A percentile compares a stretch with the other conserved stretches of the same genome.
These are phyloP conservation scores for Eurosta solidaginis DNA, from an alignment of 1,140 invertebrate species.

Conservation along the genomic window DNA sequence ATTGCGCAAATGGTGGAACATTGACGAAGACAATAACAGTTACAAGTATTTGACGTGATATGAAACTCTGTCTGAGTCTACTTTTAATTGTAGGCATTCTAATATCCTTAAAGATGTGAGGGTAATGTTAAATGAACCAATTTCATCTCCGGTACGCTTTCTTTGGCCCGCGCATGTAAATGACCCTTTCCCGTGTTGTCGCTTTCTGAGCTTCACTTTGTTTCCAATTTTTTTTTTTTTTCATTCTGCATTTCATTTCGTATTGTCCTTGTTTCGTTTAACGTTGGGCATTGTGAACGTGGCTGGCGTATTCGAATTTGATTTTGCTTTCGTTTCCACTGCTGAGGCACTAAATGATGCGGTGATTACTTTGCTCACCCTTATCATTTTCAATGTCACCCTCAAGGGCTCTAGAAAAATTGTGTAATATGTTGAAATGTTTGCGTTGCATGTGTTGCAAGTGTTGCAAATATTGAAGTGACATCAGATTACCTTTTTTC, in stretches of 20 bases:
- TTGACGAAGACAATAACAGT: neutral
- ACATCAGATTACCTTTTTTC: neutral
- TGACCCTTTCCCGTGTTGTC: neutral
- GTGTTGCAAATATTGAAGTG: neutral
- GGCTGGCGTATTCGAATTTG: neutral
- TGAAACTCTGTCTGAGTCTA: neutral
- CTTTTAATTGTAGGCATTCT: neutral
- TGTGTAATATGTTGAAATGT: constrained; percentile 11
- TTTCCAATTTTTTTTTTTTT: neutral
- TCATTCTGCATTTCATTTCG: neutral
- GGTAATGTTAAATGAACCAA: neutral
- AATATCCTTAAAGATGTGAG: neutral
- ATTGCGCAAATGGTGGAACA: neutral
- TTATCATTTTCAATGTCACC: neutral
- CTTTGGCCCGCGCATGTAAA: neutral
- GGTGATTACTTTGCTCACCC: neutral
- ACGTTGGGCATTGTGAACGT: neutral
- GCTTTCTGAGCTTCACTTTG: neutral
- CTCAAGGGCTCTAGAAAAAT: neutral
- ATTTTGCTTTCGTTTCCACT: neutral
- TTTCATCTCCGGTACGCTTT: neutral
- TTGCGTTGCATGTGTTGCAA: neutral
- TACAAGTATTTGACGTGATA: neutral
- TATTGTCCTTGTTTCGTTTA: neutral
- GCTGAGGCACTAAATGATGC: neutral